Percentiles rank a stretch among this genome's conserved stretches.
These are phyloP conservation scores for Myrmecophaga tridactyla DNA, from an alignment of 2,113 vertebrate genomes.

Conservation along the genomic window DNA sequence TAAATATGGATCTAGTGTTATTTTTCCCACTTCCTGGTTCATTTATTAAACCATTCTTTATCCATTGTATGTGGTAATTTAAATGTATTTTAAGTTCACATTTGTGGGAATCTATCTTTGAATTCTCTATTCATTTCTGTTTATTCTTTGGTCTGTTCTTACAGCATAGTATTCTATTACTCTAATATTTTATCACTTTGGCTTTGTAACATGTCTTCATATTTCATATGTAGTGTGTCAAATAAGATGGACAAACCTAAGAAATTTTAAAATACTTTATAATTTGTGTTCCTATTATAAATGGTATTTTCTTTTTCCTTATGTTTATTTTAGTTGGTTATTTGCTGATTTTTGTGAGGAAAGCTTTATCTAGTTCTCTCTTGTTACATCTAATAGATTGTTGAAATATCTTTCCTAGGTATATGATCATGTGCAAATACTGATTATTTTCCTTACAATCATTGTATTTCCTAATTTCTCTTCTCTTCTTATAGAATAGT, in stretches of 20 bases:
- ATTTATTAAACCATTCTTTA: background rate
- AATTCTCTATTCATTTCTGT: background rate
- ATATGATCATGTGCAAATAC: background rate
- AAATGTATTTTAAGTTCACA: background rate
- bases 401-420: background rate
- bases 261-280: background rate
- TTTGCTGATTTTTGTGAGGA: background rate
- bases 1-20: background rate
- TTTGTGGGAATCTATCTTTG: background rate
- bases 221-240: background rate
- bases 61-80: background rate
- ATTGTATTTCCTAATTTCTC: background rate
- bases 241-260: background rate
- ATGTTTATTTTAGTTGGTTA: background rate
- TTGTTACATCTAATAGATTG: background rate
- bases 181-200: background rate
- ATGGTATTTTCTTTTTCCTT: background rate
- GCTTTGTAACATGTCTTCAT: background rate
- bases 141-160: background rate
- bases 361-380: background rate
- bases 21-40: background rate
- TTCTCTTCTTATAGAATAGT: background rate
- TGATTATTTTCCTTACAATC: background rate
- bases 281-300: background rate
- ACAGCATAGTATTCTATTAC: background rate